phyloP scores from a whole-genome alignment of 2,888 invertebrate species.

The Cantharis rufa region DNA sequence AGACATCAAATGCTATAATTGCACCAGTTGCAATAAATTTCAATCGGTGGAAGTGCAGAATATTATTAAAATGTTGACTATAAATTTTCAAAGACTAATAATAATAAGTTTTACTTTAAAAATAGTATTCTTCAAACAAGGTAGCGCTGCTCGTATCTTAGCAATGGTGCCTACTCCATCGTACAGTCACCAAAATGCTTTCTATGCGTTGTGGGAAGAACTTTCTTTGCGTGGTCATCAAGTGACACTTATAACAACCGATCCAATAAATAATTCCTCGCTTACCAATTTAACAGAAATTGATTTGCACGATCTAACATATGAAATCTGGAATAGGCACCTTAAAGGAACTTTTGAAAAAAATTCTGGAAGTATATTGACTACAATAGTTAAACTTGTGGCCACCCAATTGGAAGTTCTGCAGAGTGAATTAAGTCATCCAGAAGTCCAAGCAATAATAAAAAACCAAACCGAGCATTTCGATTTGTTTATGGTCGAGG shows the following conservation, averaged over 20 bases:
- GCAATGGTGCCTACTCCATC: slow-evolving; percentile 31
- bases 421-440: slow-evolving; percentile 19
- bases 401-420: too few relatives aligned
- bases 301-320: neutral
- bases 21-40: too few relatives aligned
- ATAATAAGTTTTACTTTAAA: too few relatives aligned
- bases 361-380: neutral
- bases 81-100: too few relatives aligned
- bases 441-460: neutral
- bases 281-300: neutral
- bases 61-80: too few relatives aligned
- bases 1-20: too few relatives aligned
- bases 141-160: neutral
- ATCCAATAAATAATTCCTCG: neutral
- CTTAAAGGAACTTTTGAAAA: neutral
- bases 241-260: neutral
- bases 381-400: too few relatives aligned
- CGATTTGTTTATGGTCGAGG: neutral
- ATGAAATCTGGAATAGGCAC: neutral
- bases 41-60: too few relatives aligned
- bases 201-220: slow-evolving; percentile 39
- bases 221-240: slow-evolving; percentile 26
- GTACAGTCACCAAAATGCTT: slow-evolving; percentile 40
- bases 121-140: too few relatives aligned
- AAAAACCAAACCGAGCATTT: neutral